Evolutionary conservation across 2,113 vertebrate genomes (phyloP), one percentile per base, ranked within the genome.

Genomic region (Eudorcas thomsonii): DNA sequence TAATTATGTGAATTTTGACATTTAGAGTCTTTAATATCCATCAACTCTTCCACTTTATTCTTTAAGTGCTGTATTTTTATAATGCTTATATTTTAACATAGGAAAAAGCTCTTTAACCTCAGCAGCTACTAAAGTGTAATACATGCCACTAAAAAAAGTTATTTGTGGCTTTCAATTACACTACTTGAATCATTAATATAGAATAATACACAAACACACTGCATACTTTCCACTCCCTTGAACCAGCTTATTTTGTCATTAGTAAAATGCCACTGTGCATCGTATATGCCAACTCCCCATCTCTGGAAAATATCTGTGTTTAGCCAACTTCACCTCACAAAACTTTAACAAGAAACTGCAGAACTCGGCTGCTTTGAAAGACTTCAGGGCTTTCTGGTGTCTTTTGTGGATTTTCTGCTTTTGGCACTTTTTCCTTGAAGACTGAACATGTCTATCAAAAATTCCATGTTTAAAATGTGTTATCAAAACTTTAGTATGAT

Each of bases 251-350:
- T 96, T 97, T 97, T 98, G 98, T 98, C 91, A 90, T 97, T 98
- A 97, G 89, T 43, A 90, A 97, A 93, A 78, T 96, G 97, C 86
- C 97, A 96, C 14, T 74, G 78, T 87, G 78, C 28, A 43, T 92
- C 16, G 1, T 17, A 55, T 94, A 83, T 98, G 98, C 98, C 98
- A 98, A 16, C 14, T 83, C 78, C 96, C 55, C 96, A 52, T 90
- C 62, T 97, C 93, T 97, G 97, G 97, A 98, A 98, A 99, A 98
- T 97, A 94, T 96, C 30, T 83, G 52, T 48, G 36, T 39, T 57
- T 81, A 87, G 98, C 98, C 98, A 99, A 91, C 50, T 98, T 98
- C 88, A 98, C 97, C 98, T 99, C 98, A 98, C 98, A 98, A 98
- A 98, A 98, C 45, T 98, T 99, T 98, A 98, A 98, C 78, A 98